phyloP scores from a whole-genome alignment of 2,113 vertebrate species.

The Halcyon malimbica region DNA sequence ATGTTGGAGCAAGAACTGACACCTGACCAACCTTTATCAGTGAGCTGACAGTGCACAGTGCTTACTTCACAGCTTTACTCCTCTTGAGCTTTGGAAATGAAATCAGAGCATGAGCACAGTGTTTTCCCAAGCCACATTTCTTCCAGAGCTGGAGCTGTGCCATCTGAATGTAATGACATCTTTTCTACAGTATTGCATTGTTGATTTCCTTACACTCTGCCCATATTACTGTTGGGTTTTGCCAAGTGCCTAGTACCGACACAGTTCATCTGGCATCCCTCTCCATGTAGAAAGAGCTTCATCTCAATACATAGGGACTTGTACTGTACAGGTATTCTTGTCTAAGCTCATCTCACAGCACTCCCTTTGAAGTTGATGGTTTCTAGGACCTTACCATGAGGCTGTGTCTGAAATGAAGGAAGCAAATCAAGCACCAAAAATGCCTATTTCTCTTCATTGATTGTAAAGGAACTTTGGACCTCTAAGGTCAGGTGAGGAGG shows the following conservation, averaged over 20 bases:
- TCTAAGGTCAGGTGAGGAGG: neutral
- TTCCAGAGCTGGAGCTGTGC: neutral
- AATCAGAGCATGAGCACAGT: neutral
- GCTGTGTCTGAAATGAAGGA: neutral
- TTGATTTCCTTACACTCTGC: neutral
- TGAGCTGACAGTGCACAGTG: neutral
- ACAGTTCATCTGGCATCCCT: neutral
- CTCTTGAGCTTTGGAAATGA: neutral
- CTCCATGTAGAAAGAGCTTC: neutral
- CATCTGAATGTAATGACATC: neutral
- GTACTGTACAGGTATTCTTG: neutral
- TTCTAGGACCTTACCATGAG: neutral
- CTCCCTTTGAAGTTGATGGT: neutral
- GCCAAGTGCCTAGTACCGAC: neutral
- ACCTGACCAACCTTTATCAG: neutral
- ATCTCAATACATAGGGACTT: neutral
- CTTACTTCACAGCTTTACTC: neutral
- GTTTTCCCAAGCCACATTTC: neutral
- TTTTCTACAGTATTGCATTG: neutral
- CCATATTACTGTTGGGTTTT: rapidly evolving
- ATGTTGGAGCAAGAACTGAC: neutral
- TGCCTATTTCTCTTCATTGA: neutral
- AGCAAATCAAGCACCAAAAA: neutral
- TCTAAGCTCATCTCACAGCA: neutral
- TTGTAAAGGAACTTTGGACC: neutral